These are phyloP conservation scores for Penaeus japonicus DNA, from an alignment of 1,140 invertebrate species.

Conservation along the genomic window DNA sequence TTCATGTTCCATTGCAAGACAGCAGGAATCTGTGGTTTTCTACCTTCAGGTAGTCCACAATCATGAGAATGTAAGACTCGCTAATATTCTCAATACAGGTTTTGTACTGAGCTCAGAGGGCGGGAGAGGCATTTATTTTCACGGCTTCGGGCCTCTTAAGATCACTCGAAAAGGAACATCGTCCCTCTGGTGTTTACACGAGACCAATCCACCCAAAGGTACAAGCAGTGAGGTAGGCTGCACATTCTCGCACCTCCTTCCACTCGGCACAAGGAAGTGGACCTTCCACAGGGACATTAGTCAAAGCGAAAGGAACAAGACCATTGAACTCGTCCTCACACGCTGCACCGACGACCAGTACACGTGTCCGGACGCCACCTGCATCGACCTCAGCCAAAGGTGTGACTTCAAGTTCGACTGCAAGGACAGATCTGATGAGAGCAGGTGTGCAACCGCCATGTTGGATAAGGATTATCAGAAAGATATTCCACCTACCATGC, in stretches of 20 bases:
- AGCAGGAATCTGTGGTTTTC: too few relatives aligned
- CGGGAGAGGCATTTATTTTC: conserved; percentile 4
- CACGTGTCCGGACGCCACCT: conserved; percentile 32
- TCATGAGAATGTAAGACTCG: too few relatives aligned
- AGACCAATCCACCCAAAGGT: too few relatives aligned
- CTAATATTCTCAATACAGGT: neutral
- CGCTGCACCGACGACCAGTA: conserved; percentile 28
- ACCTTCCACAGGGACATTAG: too few relatives aligned
- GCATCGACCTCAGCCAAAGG: neutral
- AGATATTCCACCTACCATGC: neutral
- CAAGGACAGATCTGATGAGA: conserved; percentile 13
- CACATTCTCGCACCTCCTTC: too few relatives aligned
- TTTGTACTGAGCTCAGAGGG: neutral
- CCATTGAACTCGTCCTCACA: neutral
- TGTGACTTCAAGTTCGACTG: conserved; percentile 30
- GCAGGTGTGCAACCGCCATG: conserved; percentile 11
- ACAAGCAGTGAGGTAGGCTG: neutral
- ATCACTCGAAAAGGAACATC: neutral
- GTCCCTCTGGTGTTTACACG: conserved; percentile 11
- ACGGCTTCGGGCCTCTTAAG: neutral
- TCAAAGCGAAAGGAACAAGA: neutral
- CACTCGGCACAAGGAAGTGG: too few relatives aligned
- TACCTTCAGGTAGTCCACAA: too few relatives aligned
- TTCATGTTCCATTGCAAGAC: too few relatives aligned
- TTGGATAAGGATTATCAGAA: conserved; percentile 16